Evolutionary conservation across 2,113 vertebrate species (phyloP), one percentile per base, ranked within the genome.

Genomic region (Chionis minor): DNA sequence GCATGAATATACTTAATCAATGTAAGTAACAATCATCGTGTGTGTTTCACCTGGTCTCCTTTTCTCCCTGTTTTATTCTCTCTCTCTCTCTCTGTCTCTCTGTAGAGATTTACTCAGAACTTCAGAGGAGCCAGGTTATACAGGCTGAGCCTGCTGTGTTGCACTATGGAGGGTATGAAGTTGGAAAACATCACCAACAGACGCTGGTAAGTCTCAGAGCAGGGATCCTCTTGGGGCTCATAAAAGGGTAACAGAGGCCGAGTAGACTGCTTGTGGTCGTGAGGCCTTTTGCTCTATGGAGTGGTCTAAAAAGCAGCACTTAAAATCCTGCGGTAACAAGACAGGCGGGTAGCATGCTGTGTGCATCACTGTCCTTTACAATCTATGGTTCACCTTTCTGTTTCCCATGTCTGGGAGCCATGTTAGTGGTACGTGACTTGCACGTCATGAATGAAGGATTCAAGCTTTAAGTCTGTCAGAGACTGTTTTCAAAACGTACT

Each of bases 151-250:
- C 99, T 30, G 94, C 98, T 33, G 98, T 98, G 77, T 94, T 99
- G 70, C 99, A 99, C 97, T 99, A 99, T 95, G 99, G 98, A 96
- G 99, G 99, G 19, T 99, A 99, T 96, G 95, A 99, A 96, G 79
- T 98, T 63, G 98, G 96, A 87, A 98, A 98, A 88, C 97, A 98
- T 75, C 99, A 99, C 69, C 95, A 96, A 11, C 99, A 99, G 95
- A 96, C 22, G 18, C 93, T 99, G 98, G 99, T 99, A 96, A 95
- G 98, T 88, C 73, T 59, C 73, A 28, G 23, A 47, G 21, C 32
- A n/a, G 49, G 32, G 40, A 52, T 90, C 42, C 70, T 56, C 82
- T 70, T 83, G 79, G 51, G 88, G 27, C 19, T 71, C 2, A 3
- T 67, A 62, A 92, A 89, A 90, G 55, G 38, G 52, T 33, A 81